Evolutionary conservation across 1,140 invertebrate species (phyloP), one percentile per base, ranked within the genome.

Genomic region (Drosophila orosa): DNA sequence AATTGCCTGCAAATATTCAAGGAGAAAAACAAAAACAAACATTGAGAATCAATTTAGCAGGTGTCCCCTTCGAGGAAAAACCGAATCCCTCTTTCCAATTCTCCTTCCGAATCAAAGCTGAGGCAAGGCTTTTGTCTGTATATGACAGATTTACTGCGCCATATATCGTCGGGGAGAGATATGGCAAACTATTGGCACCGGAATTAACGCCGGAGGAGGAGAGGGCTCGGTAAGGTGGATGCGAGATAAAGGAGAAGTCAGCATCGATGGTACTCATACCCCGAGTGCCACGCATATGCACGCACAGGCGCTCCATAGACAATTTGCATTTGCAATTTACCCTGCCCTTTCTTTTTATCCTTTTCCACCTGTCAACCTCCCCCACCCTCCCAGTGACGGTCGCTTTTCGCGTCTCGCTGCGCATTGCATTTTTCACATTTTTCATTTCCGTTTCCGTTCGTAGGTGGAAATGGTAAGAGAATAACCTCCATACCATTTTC

Each of bases 401-500:
- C 63, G 33, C 56, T 63, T 42, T 47, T 73, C 44, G 54, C 44
- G 59, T 55, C 79, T 80, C 62, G 50, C 68, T 73, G 65, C 67
- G 68, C 84, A 61, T 62, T 76, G 75, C 76, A 61, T 83, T 87
- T 78, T 84, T 84, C 84, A 44, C 80, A 89, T 89, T 84, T 89
- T 89, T 89, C 84, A 84, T 89, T 89, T 89, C 84, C 84, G 80
- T 72, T 89, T 89, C 80, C 80, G 80, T 52, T 76, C 71, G 74
- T 67, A 52, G 60, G 60, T 79, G 50, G 65, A 58, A 58, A 57
- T 69, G 65, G 45, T 13, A 57, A 35, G 63, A 78, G 31, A 37
- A 56, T 40, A 31, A 6, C 25, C 31, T 12, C 37, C 31, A 17
- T 33, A 39, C 57, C 22, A 4, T 55, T 13, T 9, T 10, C 40